A percentile compares a stretch with the other conserved stretches of the same genome.
phyloP scores from a whole-genome alignment of 1,140 invertebrate species.

The Cyclargus thomasi region DNA sequence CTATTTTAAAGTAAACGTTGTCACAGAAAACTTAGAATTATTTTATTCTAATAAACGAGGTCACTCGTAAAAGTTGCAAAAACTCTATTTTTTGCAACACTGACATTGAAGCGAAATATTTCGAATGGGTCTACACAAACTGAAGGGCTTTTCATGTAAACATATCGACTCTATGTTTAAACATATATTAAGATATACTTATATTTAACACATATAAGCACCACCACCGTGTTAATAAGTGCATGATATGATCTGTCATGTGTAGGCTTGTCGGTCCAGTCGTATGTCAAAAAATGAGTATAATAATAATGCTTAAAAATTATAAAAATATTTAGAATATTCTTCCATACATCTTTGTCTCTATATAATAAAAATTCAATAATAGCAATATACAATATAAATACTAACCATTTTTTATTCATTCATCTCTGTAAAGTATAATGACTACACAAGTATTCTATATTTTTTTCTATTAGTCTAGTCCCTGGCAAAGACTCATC shows the following conservation, averaged over 20 bases:
- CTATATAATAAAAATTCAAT: background rate
- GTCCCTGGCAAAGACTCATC: no score
- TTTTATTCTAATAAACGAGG: constrained; percentile 44
- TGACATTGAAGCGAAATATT: constrained; percentile 44
- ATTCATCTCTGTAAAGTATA: no score
- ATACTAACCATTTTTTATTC: no score
- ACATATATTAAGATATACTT: constrained; percentile 25
- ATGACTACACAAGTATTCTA: no score
- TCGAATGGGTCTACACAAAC: constrained; percentile 27
- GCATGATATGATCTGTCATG: constrained; percentile 48
- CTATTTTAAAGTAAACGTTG: background rate
- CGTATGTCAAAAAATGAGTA: constrained; percentile 18
- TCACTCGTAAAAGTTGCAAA: constrained; percentile 38
- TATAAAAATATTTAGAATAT: constrained; percentile 14
- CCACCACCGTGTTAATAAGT: constrained; percentile 67
- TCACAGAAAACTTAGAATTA: constrained; percentile 10
- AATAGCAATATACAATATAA: background rate
- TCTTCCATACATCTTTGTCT: background rate
- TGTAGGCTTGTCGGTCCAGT: constrained; percentile 62
- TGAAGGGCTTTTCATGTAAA: constrained; percentile 28
- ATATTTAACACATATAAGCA: constrained; percentile 43
- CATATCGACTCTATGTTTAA: constrained; percentile 30
- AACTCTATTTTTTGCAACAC: constrained; percentile 47
- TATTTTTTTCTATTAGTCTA: no score
- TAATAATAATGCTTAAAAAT: constrained; percentile 12